Conservation (phyloP, 1,140 invertebrate genomes). For the Pogonomyrmex barbatus region DNA sequence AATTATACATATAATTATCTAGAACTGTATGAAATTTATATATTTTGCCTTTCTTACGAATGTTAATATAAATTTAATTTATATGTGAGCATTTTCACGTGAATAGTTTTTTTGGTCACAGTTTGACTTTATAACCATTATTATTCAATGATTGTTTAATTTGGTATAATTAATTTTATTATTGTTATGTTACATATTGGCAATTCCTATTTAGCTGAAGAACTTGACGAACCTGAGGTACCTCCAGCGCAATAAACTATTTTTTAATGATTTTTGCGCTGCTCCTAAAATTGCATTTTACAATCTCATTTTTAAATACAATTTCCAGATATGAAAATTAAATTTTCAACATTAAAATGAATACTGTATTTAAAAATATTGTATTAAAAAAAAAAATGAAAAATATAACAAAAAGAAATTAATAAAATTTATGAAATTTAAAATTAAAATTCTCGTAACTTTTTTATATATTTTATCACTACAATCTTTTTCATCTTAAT, state of each 20-base stretch:
- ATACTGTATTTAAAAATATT: background rate
- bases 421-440: background rate
- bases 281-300: background rate
- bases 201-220: conserved; percentile 81
- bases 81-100: conserved; percentile 3
- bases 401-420: background rate
- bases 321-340: background rate
- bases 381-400: background rate
- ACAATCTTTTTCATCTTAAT: background rate
- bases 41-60: background rate
- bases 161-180: conserved; percentile 34
- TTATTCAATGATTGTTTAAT: conserved; percentile 1
- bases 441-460: background rate
- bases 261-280: background rate
- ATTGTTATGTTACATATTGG: conserved; percentile 63
- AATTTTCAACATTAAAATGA: background rate
- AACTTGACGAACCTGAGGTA: conserved; percentile 70
- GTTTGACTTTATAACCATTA: background rate
- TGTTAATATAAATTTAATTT: background rate
- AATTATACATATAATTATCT: conserved; percentile 22
- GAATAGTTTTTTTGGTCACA: background rate
- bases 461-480: background rate
- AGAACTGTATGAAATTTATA: background rate
- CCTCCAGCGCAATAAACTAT: conserved; percentile 42
- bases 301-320: background rate